Base-by-base conservation (phyloP, 30 jellyfish, hydroid and myxozoan species). In the Euphysa ruthae region DNA sequence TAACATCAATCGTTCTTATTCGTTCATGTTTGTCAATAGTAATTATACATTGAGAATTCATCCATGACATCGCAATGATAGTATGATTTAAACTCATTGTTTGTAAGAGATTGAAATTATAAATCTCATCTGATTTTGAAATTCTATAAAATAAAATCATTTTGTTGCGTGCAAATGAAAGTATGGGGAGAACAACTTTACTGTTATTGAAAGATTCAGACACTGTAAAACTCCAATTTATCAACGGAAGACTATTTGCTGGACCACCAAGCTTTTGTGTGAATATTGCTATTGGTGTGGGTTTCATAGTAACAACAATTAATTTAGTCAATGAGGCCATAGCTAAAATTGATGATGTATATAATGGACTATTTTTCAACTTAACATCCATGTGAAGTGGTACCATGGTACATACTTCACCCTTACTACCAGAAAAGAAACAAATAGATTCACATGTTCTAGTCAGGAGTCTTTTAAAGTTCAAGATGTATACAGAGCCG, bases 401-500 rank as follows among this genome's bases (percentile, higher is more conserved):
- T 14, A 90, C 95, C 95, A 90, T 90, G 49, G 84, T 63, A 60
- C 98, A 90, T 27, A 81, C 98, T 60, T 90, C 98, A 8, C 98
- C 98, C 66, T 82, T 90, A 83, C 98, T 90, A 30, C 98, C 98
- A 1, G 95, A 79, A 69, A 90, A 90, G 82, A 90, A 90, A 64
- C 98, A 90, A 4, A 76, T 61, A 1, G 98, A 90, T 49, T 90
- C 98, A 55, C 94, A 81, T 38, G 95, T 90, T n/a, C 98, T 32
- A 2, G 95, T 90, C 32, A 90, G 52, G 57, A 82, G 49, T 20
- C 98, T 70, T 26, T 85, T 83, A 31, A 90, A 90, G 58, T 77
- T 90, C 70, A 90, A 46, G 50, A 87, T 79, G 86, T 90, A 90
- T 55, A 90, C 98, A 6, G 98, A 90, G 44, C 98, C 98, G 75